Base-by-base conservation (phyloP, 2,888 invertebrate species). In the Eristalis tenax region DNA sequence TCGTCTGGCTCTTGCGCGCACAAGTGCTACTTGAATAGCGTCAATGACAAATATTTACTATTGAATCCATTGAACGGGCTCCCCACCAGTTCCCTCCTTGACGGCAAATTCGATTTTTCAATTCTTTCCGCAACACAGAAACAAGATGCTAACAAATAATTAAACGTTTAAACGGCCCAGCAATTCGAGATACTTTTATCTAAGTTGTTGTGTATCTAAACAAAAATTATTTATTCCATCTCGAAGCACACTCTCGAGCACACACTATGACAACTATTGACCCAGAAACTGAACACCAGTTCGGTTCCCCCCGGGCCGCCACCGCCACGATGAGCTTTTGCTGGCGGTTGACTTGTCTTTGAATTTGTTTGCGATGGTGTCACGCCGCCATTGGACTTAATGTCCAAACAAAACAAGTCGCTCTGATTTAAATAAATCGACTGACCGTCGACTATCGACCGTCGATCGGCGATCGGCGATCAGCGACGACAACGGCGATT, bases 11-110 rank as follows among this genome's bases (percentile, higher is more conserved):
- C 2, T 32, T 32, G 26, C 1, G 56, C 23, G 56, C 18, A 40
- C 57, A 43, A 71, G 75, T 65, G 65, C 56, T 26, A 57, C 75
- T 75, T 56, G 18, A 75, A 65, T 11, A 75, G 65, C 75, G 65
- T 65, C 75, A 75, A 74, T 74, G 74, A 74, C 74, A 74, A 74
- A 74, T 65, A 74, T 74, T 74, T 50, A 56, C 64, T 56, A 56
- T 65, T 65, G 56, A 57, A 26, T 50, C 50, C 1, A 50, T 50
- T 50, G 50, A 50, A 50, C 18, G 50, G 26, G 61, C 40, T 59
- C 59, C 38, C 38, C 59, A 38, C 40, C 26, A 1, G 5, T 10
- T 26, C 28, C 22, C 18, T 13, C 40, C 28, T 11, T 13, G 28
- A 15, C 10, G 26, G 0, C 50, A 18, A 18, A 8, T n/a, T 43